phyloP scores from a whole-genome alignment of 2,113 vertebrate genomes.

The Synchiropus splendidus region DNA sequence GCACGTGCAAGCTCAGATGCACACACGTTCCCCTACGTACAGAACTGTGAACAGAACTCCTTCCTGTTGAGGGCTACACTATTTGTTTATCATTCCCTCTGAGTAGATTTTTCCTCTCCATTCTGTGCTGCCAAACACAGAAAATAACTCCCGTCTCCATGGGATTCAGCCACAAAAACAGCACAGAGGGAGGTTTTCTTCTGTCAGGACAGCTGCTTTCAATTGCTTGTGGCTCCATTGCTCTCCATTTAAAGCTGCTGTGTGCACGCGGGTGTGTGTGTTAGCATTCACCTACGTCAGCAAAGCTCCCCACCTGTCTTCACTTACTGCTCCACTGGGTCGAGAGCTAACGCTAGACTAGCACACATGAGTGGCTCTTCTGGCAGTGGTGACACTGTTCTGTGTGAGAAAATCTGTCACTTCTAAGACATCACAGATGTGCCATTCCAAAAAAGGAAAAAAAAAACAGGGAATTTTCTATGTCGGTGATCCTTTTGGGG shows the following conservation, averaged over 20 bases:
- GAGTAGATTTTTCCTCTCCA: constrained; percentile 67
- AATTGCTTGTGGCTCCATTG: constrained; percentile 52
- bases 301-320: constrained; percentile 50
- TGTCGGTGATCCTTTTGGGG: too few species aligned
- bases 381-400: constrained; percentile 18
- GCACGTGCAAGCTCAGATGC: constrained; percentile 4
- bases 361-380: constrained; percentile 16
- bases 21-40: constrained; percentile 25
- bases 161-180: constrained; percentile 65
- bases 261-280: constrained; percentile 6
- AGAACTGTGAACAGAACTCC: constrained; percentile 46
- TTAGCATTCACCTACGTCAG: constrained; percentile 43
- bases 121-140: constrained; percentile 56
- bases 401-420: constrained; percentile 7
- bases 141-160: constrained; percentile 59
- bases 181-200: constrained; percentile 44
- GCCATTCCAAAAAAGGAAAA: too few species aligned
- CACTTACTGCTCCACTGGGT: constrained; percentile 41
- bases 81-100: constrained; percentile 59
- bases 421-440: too few species aligned
- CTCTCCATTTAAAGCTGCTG: constrained; percentile 24
- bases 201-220: constrained; percentile 68
- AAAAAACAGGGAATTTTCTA: too few species aligned
- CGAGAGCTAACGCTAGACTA: constrained; percentile 33
- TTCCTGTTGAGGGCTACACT: constrained; percentile 47